Evolutionary conservation across 1,140 invertebrate species (phyloP), one percentile per base, ranked within the genome.

Genomic region (Nephotettix cincticeps): DNA sequence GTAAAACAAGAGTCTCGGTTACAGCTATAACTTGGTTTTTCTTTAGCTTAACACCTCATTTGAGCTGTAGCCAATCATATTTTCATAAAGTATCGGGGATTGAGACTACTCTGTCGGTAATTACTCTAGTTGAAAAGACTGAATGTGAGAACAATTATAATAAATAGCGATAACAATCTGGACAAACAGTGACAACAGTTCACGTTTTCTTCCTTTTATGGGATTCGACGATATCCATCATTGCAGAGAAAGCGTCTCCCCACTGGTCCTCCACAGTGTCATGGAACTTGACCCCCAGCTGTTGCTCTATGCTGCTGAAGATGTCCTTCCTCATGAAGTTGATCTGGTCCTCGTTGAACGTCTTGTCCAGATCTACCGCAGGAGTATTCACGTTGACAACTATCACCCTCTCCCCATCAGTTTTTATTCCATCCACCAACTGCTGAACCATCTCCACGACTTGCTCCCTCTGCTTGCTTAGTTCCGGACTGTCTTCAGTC

Each of bases 301-400:
- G 56, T 11, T 23, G 21, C 23, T 61, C 14, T 25, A 61, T 61
- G 23, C 13, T 27, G 21, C 23, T 25, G 56, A 61, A 61, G 13
- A 61, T 61, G 27, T 61, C 56, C 13, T 29, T 23, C 25, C 28
- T 61, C 21, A 61, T 61, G 56, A 6, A 61, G 21, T 9, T 25
- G 6, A 61, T 9, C 56, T 61, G 56, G 9, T 61, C 56, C 21
- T 25, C 2, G n/a, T 27, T 28, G 23, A 61, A 29, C 6, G 13
- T 6, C 27, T 61, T 61, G 23, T 61, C 56, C 4, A 61, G 56
- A 25, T 61, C 56, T 25, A 61, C 56, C 21, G 56, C 56, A 25
- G 47, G 56, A 2, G 56, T 61, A 11, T 61, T 61, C 56, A 61
- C 56, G 25, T 61, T 61, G 1, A 61, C 56, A 6, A 61, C 23